Conservation (phyloP, 2,113 vertebrate species). For the Polyodon spathula region DNA sequence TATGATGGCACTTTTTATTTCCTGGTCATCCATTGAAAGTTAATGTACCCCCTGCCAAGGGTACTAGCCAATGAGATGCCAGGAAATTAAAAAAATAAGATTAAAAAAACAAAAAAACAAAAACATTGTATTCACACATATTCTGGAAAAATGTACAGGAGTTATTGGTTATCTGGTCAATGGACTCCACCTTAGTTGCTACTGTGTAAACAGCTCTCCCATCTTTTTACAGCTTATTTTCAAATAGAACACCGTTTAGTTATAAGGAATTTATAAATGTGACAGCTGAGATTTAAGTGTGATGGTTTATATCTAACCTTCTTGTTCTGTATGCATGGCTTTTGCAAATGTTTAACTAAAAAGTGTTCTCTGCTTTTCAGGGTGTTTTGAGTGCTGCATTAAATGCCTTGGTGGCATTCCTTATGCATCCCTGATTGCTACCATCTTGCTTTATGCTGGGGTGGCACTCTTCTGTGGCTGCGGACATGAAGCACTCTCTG, state of each 20-base stretch:
- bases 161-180: not conserved
- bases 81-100: no score
- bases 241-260: no score
- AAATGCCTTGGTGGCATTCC: slow-evolving; percentile 97
- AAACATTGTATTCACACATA: no score
- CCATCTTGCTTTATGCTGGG: slow-evolving; percentile 91
- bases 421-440: slow-evolving; percentile 89
- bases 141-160: no score
- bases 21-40: no score
- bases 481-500: slow-evolving; percentile 90
- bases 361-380: slow-evolving; percentile 41
- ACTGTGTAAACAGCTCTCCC: slow-evolving; percentile 8
- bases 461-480: slow-evolving; percentile 96
- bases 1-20: no score
- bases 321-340: not conserved
- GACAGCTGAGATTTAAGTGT: not conserved
- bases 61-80: no score
- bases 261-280: slow-evolving; percentile 8
- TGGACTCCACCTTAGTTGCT: slow-evolving; percentile 10
- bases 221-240: not conserved
- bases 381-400: slow-evolving; percentile 95
- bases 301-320: not conserved
- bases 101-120: no score
- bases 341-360: not conserved
- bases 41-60: no score